Conservation (phyloP, 2,888 invertebrate species). For the Pediacus dermestoides region DNA sequence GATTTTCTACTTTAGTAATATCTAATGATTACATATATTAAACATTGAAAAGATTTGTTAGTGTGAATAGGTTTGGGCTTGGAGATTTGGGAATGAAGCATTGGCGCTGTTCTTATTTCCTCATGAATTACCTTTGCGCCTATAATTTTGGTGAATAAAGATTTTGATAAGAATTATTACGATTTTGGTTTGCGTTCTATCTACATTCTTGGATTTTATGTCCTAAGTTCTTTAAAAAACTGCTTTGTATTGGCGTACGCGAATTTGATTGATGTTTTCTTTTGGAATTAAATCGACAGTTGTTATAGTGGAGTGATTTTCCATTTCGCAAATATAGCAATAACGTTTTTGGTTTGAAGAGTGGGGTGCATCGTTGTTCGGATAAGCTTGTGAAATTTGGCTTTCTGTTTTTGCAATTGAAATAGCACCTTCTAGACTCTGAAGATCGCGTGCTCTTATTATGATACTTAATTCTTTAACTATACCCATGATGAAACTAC, state of each 20-base stretch:
- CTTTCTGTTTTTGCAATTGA: neutral
- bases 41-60: no score
- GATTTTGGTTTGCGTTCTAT: neutral
- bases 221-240: neutral
- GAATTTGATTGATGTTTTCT: no score
- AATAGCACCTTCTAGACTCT: neutral
- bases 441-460: neutral
- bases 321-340: neutral
- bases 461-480: neutral
- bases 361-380: no score
- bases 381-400: neutral
- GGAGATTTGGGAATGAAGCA: no score
- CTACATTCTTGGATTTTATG: constrained; percentile 1
- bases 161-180: neutral
- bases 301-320: neutral
- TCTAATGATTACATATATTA: no score
- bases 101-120: no score
- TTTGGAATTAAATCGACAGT: neutral
- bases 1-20: no score
- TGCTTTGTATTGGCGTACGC: no score
- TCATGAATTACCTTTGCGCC: no score
- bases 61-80: no score
- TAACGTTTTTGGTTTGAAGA: no score
- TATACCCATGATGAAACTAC: neutral
- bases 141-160: no score